A percentile compares a stretch with the other conserved stretches of the same genome.
These are phyloP conservation scores for Sesamia inferens DNA, from an alignment of 2,888 invertebrate species.

Conservation along the genomic window DNA sequence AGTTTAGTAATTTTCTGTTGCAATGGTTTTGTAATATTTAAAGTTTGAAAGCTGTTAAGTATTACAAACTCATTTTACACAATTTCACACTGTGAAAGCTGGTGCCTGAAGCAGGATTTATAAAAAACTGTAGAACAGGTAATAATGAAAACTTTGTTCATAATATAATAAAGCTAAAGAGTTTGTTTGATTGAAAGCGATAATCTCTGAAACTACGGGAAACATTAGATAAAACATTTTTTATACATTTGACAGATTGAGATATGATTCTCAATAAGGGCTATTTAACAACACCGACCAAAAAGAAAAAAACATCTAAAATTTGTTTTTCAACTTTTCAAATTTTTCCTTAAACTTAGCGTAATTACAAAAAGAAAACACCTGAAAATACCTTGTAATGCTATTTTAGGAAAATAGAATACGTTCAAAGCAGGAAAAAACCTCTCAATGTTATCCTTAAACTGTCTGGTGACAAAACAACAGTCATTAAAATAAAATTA, in stretches of 20 bases:
- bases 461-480: not conserved
- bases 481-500: not conserved
- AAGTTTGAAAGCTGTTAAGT: no score
- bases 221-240: not conserved
- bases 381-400: not conserved
- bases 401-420: not conserved
- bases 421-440: not conserved
- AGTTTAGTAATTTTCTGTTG: no score
- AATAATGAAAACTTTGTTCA: no score
- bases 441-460: not conserved
- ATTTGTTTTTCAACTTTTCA: not conserved
- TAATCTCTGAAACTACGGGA: not conserved
- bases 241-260: no score
- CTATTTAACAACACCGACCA: not conserved
- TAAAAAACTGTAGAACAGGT: no score
- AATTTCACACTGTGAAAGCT: no score
- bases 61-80: no score
- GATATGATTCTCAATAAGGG: no score
- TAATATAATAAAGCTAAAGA: not conserved
- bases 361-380: not conserved
- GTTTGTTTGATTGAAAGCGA: not conserved
- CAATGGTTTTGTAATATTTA: no score
- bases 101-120: no score
- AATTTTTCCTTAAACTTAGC: not conserved
- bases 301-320: not conserved